A percentile compares a stretch with the other conserved stretches of the same genome.
Conservation (phyloP, 2,888 invertebrate genomes). For the Phengaris alcon region DNA sequence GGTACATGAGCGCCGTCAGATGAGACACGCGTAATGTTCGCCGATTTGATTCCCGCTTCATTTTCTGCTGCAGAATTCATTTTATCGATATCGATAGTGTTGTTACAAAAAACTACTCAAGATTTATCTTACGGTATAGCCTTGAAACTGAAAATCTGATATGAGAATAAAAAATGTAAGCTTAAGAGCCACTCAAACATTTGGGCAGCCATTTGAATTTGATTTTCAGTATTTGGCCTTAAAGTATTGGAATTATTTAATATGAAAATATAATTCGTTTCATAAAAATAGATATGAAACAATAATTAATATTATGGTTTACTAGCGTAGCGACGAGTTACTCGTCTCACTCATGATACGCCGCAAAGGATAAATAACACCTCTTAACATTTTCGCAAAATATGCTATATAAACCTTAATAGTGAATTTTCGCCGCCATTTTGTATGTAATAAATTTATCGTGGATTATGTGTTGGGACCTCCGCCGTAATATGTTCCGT, state of each 20-base stretch:
- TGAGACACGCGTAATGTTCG: slow-evolving; percentile 9
- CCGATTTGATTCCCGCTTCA: slow-evolving; percentile 22
- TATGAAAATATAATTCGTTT: too few species aligned
- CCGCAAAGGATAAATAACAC: neutral
- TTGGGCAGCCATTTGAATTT: too few species aligned
- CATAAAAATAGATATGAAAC: too few species aligned
- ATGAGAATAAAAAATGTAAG: too few species aligned
- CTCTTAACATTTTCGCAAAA: neutral
- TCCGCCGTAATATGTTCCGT: neutral
- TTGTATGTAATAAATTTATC: slow-evolving; percentile 11
- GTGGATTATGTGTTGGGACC: slow-evolving; percentile 1
- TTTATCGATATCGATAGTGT: neutral
- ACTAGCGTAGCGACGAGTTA: too few species aligned
- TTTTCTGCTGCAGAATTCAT: neutral
- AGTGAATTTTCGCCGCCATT: slow-evolving; percentile 14
- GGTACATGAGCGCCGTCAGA: slow-evolving; percentile 18
- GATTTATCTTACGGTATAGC: too few species aligned
- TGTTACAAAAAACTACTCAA: too few species aligned
- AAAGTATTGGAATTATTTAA: too few species aligned
- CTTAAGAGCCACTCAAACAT: too few species aligned
- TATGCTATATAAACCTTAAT: neutral
- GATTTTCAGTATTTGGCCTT: too few species aligned
- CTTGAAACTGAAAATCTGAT: too few species aligned
- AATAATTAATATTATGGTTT: too few species aligned
- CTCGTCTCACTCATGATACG: neutral